Evolutionary conservation across 2,797 vertebrate species (phyloP), one percentile per base, ranked within the genome.

Genomic region (Mycteria americana): DNA sequence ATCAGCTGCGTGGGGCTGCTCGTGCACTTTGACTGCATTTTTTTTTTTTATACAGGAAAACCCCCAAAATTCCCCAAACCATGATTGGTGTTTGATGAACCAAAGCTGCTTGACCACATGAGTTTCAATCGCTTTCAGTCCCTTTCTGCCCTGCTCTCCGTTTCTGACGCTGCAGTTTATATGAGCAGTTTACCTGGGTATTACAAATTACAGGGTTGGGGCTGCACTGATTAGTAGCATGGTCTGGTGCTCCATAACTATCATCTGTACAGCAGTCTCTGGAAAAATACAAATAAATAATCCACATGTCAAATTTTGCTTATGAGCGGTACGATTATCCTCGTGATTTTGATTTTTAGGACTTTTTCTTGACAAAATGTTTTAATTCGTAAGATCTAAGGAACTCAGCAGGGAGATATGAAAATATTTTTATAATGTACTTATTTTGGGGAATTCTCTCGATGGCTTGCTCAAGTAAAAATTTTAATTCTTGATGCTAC

Each of bases 151-250:
- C 62, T 30, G 9, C 9, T 23, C 28, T 57, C 18, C 23, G 0
- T 75, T 59, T 45, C 25, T 74, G 56, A 39, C 45, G 48, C 67
- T 75, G 37, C 33, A 56, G 54, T 83, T 89, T 28, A 25, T 33
- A 2, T 1, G 48, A 54, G 46, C 75, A 48, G 18, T 88, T 90
- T 65, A 94, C 88, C 85, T 87, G 85, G 33, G 33, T 33, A 65
- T 45, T 48, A 12, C 43, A 92, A 91, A 94, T 97, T 74, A 91
- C 70, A 95, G 93, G 94, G 64, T 82, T 92, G 70, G 45, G 86
- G 77, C 68, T 39, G 51, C 4, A 2, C 92, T 95, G 92, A 82
- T 95, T n/a, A 82, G 79, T 53, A n/a, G 59, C 2, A 0, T 37
- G 59, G 56, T 53, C 84, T 74, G 76, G 48, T 91, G 68, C 78